Evolutionary conservation across 2,888 invertebrate genomes (phyloP).

Genomic region (Synergus umbraculus): DNA sequence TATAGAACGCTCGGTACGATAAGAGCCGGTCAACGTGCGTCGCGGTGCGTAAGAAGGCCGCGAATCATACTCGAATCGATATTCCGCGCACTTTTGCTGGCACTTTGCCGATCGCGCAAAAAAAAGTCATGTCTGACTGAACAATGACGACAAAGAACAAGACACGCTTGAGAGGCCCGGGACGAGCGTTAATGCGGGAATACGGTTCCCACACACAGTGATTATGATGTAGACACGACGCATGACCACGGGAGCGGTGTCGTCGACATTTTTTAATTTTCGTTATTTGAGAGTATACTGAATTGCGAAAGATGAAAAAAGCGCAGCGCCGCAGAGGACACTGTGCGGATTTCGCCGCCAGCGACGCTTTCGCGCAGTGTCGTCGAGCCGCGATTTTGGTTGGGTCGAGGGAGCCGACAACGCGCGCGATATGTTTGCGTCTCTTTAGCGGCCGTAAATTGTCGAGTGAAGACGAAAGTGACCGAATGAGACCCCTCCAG

Average conservation of each 20-base stretch:
- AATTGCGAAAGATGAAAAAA: background rate
- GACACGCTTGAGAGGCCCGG: constrained; percentile 18
- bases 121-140: constrained; percentile 41
- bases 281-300: background rate
- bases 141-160: constrained; percentile 1
- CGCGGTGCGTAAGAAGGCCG: constrained; percentile 41
- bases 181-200: background rate
- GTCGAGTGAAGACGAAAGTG: constrained; percentile 47
- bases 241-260: background rate
- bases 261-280: constrained; percentile 9
- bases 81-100: constrained; percentile 53
- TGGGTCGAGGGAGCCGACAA: constrained; percentile 53
- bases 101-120: constrained; percentile 50
- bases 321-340: background rate
- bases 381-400: constrained; percentile 48
- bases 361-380: constrained; percentile 46
- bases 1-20: constrained; percentile 18
- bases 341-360: constrained; percentile 34
- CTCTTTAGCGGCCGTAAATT: constrained; percentile 46
- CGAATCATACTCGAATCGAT: constrained; percentile 57
- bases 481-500: constrained; percentile 31
- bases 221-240: constrained; percentile 9
- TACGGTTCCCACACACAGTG: constrained; percentile 7
- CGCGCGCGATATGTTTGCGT: constrained; percentile 53
- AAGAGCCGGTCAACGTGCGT: constrained; percentile 46